Evolutionary conservation across 1,140 invertebrate genomes (phyloP).

Genomic region (Goniozus legneri): DNA sequence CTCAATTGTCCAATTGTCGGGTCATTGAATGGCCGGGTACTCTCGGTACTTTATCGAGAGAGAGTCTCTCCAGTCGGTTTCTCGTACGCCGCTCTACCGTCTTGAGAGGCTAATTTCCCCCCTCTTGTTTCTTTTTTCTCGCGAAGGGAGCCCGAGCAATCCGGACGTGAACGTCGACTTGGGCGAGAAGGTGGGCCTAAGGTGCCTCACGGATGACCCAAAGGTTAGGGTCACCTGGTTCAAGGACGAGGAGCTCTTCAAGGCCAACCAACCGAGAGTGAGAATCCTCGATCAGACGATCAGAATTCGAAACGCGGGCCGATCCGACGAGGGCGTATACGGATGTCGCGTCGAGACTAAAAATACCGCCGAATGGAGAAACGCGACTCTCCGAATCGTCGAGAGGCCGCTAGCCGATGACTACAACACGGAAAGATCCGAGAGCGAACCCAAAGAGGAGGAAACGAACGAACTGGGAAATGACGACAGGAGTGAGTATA

Average conservation of each 20-base stretch:
- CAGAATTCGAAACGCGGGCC: constrained; percentile 32
- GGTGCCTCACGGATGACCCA: constrained; percentile 30
- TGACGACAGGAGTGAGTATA: constrained; percentile 33
- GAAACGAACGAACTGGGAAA: constrained; percentile 46
- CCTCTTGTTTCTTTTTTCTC: too few species aligned
- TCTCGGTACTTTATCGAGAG: neutral
- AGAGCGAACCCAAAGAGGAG: constrained; percentile 34
- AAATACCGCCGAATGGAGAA: constrained; percentile 34
- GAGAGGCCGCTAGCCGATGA: constrained; percentile 34
- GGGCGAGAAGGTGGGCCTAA: constrained; percentile 40
- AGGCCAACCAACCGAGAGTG: constrained; percentile 19
- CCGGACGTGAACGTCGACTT: constrained; percentile 21
- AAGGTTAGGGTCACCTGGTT: constrained; percentile 37
- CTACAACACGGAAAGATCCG: constrained; percentile 27
- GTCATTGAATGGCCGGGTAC: constrained; percentile 45
- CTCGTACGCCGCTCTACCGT: too few species aligned
- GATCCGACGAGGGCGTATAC: constrained; percentile 37
- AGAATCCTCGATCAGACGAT: constrained; percentile 33
- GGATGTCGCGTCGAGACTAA: constrained; percentile 28
- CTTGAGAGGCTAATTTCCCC: too few species aligned
- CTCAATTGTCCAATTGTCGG: constrained; percentile 55
- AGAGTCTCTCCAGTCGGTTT: constrained; percentile 9
- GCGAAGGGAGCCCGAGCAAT: constrained; percentile 12
- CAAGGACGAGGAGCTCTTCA: constrained; percentile 33
- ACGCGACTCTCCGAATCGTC: constrained; percentile 36